Conservation (phyloP, 2,797 vertebrate genomes). For the Muscicapa comitata region DNA sequence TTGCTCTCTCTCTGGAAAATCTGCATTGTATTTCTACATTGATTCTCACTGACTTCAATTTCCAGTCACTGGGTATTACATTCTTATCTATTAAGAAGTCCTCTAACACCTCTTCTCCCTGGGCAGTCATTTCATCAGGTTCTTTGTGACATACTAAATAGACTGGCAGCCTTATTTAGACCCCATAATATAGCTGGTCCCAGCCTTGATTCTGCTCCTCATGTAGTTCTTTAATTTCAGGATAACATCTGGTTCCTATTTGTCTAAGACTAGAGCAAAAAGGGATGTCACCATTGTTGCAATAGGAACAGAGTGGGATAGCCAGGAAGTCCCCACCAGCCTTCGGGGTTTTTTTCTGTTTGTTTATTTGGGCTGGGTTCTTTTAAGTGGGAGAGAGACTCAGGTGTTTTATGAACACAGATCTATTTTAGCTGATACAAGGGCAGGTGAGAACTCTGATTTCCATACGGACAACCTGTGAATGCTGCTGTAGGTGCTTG, state of each 20-base stretch:
- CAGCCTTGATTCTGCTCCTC: not conserved
- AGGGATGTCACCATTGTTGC: not conserved
- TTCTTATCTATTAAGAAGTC: not conserved
- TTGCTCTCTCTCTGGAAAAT: not conserved
- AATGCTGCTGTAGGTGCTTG: not conserved
- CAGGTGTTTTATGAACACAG: accelerated
- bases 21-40: not conserved
- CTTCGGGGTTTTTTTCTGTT: not conserved
- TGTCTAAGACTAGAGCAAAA: not conserved
- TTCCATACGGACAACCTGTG: not conserved
- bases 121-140: not conserved
- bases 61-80: not conserved
- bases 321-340: not conserved
- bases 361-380: not conserved
- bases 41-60: not conserved
- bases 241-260: not conserved
- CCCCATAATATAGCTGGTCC: not conserved
- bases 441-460: not conserved
- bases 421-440: not conserved
- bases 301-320: not conserved
- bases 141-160: not conserved
- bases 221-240: not conserved
- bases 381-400: not conserved
- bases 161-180: not conserved
- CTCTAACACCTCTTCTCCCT: not conserved